Conservation (phyloP, 2,797 vertebrate species). For the Myripristis murdjan region DNA sequence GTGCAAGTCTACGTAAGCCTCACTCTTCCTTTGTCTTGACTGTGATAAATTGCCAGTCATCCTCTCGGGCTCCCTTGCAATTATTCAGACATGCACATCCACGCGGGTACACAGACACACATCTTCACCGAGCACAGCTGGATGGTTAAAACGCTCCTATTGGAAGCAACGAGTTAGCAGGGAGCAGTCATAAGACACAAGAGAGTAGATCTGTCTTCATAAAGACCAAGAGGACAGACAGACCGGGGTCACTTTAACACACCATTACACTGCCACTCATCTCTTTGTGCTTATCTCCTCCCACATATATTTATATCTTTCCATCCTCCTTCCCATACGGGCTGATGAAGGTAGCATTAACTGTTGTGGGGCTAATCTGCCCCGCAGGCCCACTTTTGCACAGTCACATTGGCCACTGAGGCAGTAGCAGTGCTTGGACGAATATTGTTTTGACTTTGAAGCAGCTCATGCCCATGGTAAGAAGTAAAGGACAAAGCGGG, state of each 20-base stretch:
- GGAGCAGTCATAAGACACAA: slow-evolving; percentile 6
- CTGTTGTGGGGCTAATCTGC: slow-evolving; percentile 25
- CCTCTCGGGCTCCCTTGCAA: slow-evolving; percentile 16
- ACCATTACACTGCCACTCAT: slow-evolving; percentile 41
- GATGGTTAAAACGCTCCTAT: slow-evolving; percentile 29
- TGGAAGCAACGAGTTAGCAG: slow-evolving; percentile 21
- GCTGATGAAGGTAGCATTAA: slow-evolving; percentile 17
- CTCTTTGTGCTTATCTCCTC: slow-evolving; percentile 13
- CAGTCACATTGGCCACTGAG: slow-evolving; percentile 20
- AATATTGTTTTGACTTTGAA: slow-evolving; percentile 30
- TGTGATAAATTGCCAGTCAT: slow-evolving; percentile 33
- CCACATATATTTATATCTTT: slow-evolving; percentile 2
- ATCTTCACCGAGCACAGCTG: neutral
- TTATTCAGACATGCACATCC: neutral
- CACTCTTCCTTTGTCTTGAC: slow-evolving; percentile 24
- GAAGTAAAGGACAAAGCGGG: neutral
- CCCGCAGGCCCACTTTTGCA: slow-evolving; percentile 8
- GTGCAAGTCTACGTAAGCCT: neutral
- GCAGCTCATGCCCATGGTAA: neutral
- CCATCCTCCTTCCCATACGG: neutral
- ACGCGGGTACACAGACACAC: neutral
- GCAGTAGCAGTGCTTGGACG: slow-evolving; percentile 11
- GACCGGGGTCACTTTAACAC: slow-evolving; percentile 50
- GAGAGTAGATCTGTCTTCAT: slow-evolving; percentile 44
- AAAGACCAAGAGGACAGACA: slow-evolving; percentile 27